phyloP scores from a whole-genome alignment of 2,888 invertebrate species.

The Ophonus ardosiacus region DNA sequence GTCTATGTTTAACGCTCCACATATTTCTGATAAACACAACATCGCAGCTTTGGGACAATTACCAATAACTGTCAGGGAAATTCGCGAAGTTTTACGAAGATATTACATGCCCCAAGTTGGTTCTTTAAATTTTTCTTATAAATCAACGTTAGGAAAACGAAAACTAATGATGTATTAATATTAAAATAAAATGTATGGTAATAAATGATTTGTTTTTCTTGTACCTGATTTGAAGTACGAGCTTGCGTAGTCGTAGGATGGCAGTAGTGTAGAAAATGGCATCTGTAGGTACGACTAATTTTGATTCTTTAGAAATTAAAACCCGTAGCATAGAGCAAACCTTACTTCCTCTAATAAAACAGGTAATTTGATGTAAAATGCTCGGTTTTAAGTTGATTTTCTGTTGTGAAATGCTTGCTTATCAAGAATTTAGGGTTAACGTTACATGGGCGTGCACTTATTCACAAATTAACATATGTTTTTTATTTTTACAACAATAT shows the following conservation, averaged over 20 bases:
- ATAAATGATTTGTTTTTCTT: constrained; percentile 13
- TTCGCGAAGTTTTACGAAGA: constrained; percentile 89
- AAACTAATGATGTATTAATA: constrained; percentile 68
- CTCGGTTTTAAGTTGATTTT: constrained; percentile 37
- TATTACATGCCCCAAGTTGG: constrained; percentile 82
- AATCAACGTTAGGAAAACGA: constrained; percentile 76
- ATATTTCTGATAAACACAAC: constrained; percentile 66
- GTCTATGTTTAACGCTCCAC: constrained; percentile 79
- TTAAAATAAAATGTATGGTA: constrained; percentile 5
- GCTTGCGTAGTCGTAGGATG: constrained; percentile 39
- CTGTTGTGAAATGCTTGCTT: constrained; percentile 28
- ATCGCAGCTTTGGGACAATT: constrained; percentile 79
- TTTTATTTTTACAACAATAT: constrained; percentile 37
- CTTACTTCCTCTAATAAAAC: constrained; percentile 94
- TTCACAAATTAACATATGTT: constrained; percentile 55
- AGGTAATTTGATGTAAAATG: constrained; percentile 81
- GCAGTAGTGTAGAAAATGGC: constrained; percentile 77
- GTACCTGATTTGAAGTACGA: constrained; percentile 2
- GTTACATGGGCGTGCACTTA: constrained; percentile 58
- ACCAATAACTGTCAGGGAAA: constrained; percentile 87
- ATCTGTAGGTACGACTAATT: constrained; percentile 79
- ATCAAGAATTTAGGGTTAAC: constrained; percentile 62
- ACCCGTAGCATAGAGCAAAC: constrained; percentile 97
- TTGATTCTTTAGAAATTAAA: constrained; percentile 87
- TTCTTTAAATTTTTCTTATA: constrained; percentile 76